A percentile compares a stretch with the other conserved stretches of the same genome.
Conservation (phyloP, 2,888 invertebrate genomes). For the Rhodophaea formosa region DNA sequence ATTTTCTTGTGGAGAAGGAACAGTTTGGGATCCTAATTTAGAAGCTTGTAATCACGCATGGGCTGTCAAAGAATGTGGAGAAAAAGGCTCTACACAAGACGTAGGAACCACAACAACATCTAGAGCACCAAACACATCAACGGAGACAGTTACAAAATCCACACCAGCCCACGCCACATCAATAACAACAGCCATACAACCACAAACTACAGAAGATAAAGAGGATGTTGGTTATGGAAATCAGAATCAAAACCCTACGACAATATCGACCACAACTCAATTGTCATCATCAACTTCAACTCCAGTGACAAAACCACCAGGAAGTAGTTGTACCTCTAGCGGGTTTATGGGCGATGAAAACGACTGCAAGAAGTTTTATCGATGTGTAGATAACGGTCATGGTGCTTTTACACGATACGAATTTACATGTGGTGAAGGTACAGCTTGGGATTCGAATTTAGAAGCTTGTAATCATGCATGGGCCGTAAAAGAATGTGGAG, state of each 20-base stretch:
- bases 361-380: conserved; percentile 85
- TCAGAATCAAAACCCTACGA: conserved; percentile 24
- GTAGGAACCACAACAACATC: background rate
- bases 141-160: conserved; percentile 29
- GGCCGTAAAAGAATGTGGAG: conserved; percentile 58
- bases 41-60: conserved; percentile 81
- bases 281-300: conserved; percentile 13
- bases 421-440: conserved; percentile 81
- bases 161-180: conserved; percentile 26
- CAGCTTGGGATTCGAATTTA: conserved; percentile 80
- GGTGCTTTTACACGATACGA: conserved; percentile 72
- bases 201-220: conserved; percentile 29
- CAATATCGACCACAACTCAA: conserved; percentile 24
- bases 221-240: conserved; percentile 40
- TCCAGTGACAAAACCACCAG: conserved; percentile 19
- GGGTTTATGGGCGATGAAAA: conserved; percentile 81
- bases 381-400: conserved; percentile 80
- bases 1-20: conserved; percentile 81
- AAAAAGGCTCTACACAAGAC: background rate
- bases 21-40: conserved; percentile 81
- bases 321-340: conserved; percentile 54
- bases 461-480: conserved; percentile 82
- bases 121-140: conserved; percentile 20
- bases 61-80: conserved; percentile 41
- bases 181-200: background rate